Conservation (phyloP, 2,113 vertebrate genomes). For the Equus quagga region DNA sequence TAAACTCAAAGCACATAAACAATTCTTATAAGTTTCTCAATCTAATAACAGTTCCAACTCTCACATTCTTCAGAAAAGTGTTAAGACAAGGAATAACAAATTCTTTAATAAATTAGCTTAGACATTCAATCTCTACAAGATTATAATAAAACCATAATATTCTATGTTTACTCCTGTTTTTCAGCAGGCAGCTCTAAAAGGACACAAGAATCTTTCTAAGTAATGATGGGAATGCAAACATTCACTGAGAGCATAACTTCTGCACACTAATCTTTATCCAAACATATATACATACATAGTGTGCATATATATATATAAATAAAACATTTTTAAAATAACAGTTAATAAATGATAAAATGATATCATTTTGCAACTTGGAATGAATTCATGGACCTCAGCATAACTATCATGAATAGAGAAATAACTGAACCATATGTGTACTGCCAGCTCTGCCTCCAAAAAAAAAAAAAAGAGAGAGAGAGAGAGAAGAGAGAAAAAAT, state of each 20-base stretch:
- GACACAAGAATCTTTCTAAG: conserved; percentile 71
- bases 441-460: background rate
- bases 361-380: conserved; percentile 11
- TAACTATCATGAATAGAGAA: conserved; percentile 21
- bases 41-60: conserved; percentile 71
- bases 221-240: conserved; percentile 55
- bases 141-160: conserved; percentile 73
- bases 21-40: conserved; percentile 66
- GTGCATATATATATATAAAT: background rate
- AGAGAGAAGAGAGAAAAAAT: background rate
- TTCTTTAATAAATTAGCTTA: conserved; percentile 68
- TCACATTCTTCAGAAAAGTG: conserved; percentile 55
- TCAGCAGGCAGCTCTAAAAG: conserved; percentile 64
- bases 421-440: background rate
- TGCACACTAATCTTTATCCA: background rate
- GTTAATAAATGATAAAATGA: conserved; percentile 50
- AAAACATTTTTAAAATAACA: background rate
- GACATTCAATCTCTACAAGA: conserved; percentile 61
- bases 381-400: conserved; percentile 8
- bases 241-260: conserved; percentile 62
- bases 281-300: background rate
- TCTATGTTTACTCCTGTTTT: conserved; percentile 75
- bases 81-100: conserved; percentile 70
- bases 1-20: conserved; percentile 63
- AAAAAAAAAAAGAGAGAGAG: background rate